Percentiles rank a stretch among this genome's conserved stretches.
These are phyloP conservation scores for Terrapene triunguis DNA, from an alignment of 2,113 vertebrate species.

Conservation along the genomic window DNA sequence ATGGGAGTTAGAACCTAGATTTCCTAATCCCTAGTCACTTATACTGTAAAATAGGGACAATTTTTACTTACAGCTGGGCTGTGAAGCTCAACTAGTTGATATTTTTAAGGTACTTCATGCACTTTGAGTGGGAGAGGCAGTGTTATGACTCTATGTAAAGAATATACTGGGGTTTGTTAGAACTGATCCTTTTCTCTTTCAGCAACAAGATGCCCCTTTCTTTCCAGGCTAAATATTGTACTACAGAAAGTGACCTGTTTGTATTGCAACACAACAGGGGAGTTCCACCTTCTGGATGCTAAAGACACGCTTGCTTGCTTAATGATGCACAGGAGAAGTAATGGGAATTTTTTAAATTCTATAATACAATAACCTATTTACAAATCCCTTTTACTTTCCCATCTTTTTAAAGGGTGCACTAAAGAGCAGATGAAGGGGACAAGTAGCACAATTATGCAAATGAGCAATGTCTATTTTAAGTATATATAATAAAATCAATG, in stretches of 20 bases:
- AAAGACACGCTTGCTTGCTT: background rate
- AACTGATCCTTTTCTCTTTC: background rate
- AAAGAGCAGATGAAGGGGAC: background rate
- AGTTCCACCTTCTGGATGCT: background rate
- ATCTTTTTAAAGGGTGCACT: background rate
- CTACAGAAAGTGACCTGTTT: background rate
- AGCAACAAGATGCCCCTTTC: background rate
- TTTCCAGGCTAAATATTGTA: background rate
- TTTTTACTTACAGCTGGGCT: background rate
- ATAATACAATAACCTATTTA: background rate
- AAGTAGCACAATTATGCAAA: background rate
- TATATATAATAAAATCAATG: background rate
- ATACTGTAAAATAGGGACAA: background rate
- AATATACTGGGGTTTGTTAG: background rate
- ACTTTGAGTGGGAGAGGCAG: background rate
- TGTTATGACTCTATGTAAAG: background rate
- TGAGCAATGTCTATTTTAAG: background rate
- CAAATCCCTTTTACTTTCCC: background rate
- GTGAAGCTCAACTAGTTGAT: background rate
- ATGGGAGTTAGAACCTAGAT: background rate
- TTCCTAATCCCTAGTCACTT: background rate
- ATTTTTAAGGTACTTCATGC: background rate
- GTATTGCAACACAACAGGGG: background rate
- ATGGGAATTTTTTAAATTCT: background rate
- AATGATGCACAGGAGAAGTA: background rate